A percentile compares a stretch with the other conserved stretches of the same genome.
Evolutionary conservation across 2,888 invertebrate genomes (phyloP).

Genomic region (Limenitis camilla): DNA sequence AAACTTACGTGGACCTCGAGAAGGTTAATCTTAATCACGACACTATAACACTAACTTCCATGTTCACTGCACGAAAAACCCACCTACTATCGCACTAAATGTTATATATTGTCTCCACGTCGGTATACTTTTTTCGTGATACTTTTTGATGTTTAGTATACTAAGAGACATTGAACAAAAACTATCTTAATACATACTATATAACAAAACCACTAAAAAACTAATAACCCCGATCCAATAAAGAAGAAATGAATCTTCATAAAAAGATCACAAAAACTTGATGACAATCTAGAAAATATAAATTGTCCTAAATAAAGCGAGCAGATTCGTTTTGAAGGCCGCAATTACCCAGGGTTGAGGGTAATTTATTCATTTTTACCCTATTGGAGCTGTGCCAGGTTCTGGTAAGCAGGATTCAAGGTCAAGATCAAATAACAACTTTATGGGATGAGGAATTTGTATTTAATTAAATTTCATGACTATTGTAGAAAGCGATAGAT

Average conservation of each 20-base stretch:
- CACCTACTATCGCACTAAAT: no score
- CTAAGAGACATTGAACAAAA: no score
- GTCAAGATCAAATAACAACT: conserved; percentile 8
- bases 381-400: conserved; percentile 15
- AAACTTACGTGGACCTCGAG: no score
- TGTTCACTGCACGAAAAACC: no score
- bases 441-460: neutral
- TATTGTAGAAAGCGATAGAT: no score
- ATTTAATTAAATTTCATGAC: neutral
- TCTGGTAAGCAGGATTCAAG: conserved; percentile 12
- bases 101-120: no score
- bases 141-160: no score
- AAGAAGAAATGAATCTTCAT: conserved; percentile 4
- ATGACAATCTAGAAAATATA: conserved; percentile 14
- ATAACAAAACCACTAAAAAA: neutral
- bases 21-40: no score
- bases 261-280: conserved; percentile 10
- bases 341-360: conserved; percentile 4
- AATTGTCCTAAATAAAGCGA: conserved; percentile 16
- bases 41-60: no score
- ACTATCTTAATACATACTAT: no score
- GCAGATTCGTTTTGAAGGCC: conserved; percentile 18
- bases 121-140: no score
- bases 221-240: neutral
- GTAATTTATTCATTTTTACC: conserved; percentile 7